Conservation (phyloP, 2,113 vertebrate genomes). For the Cyphomyrus discorhynchus region DNA sequence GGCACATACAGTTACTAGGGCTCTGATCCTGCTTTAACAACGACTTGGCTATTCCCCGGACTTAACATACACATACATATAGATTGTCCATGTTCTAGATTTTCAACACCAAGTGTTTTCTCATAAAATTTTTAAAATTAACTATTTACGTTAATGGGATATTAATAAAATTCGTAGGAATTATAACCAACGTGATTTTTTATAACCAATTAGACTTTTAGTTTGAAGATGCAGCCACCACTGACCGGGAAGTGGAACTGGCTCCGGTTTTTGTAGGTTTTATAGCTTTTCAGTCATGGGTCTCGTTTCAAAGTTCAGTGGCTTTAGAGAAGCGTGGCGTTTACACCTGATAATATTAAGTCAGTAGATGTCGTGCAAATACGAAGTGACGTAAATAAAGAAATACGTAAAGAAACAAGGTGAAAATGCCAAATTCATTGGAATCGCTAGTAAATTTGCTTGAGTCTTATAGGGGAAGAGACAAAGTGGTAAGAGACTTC, state of each 20-base stretch:
- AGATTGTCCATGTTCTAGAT: background rate
- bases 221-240: background rate
- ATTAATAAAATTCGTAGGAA: background rate
- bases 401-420: background rate
- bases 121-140: background rate
- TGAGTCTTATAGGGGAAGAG: constrained; percentile 81
- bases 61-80: background rate
- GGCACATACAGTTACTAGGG: background rate
- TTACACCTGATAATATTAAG: background rate
- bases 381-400: background rate
- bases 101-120: background rate
- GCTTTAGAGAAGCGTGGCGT: background rate
- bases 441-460: constrained; percentile 56
- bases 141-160: background rate
- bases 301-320: background rate
- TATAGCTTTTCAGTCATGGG: background rate
- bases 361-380: background rate
- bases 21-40: background rate
- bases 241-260: background rate
- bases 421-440: constrained; percentile 56
- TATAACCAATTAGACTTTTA: background rate
- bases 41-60: no score
- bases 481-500: constrained; percentile 73
- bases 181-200: background rate
- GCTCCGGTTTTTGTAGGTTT: background rate